Conservation (phyloP, 2,797 vertebrate genomes). For the Cynopterus sphinx region DNA sequence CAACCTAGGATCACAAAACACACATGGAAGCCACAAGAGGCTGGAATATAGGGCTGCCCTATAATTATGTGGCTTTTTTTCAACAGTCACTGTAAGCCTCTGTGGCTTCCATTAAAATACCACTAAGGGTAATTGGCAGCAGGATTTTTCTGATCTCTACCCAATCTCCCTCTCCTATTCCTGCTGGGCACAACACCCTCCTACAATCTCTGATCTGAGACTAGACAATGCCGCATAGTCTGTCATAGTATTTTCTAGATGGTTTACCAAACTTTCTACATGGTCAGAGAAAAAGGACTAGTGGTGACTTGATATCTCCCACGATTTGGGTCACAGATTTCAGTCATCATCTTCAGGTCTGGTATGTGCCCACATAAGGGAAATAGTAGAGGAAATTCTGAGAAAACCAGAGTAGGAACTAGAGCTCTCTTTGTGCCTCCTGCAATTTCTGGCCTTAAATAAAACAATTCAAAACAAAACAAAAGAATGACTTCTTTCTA, state of each 20-base stretch:
- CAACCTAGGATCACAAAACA: conserved; percentile 5
- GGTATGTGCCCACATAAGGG: neutral
- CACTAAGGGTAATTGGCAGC: neutral
- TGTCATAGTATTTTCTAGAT: neutral
- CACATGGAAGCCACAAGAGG: conserved; percentile 53
- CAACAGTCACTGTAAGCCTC: conserved; percentile 2
- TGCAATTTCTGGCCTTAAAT: neutral
- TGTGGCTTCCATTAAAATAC: conserved; percentile 55
- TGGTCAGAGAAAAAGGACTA: neutral
- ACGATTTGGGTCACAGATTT: neutral
- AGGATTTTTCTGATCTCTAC: neutral
- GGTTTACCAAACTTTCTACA: neutral
- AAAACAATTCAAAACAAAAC: conserved; percentile 26
- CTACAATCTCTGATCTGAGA: neutral
- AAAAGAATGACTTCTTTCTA: neutral
- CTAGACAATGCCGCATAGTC: neutral
- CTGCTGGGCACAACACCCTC: neutral
- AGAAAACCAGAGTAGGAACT: neutral
- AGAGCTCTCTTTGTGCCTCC: neutral
- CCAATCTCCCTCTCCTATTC: neutral
- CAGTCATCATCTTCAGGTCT: neutral
- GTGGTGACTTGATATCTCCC: neutral
- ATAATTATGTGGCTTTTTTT: conserved; percentile 53
- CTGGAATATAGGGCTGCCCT: neutral
- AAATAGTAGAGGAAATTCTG: neutral